These are phyloP conservation scores for Rhinichthys klamathensis DNA, from an alignment of 2,113 vertebrate genomes.

Conservation along the genomic window DNA sequence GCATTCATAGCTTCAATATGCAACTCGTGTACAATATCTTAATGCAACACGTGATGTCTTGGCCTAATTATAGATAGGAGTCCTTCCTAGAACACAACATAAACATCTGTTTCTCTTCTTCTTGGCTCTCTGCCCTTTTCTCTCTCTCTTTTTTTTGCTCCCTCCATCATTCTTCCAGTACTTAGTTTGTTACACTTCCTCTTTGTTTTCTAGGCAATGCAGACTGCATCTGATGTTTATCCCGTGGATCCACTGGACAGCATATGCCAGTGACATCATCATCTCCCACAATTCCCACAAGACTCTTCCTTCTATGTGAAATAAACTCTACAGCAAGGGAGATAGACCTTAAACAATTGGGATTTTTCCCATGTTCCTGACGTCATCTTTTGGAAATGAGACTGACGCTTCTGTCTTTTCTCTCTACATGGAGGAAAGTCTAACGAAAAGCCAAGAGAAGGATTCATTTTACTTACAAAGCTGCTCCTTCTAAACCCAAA, in stretches of 20 bases:
- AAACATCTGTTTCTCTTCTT: slow-evolving; percentile 32
- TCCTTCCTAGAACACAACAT: slow-evolving; percentile 1
- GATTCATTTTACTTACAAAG: not conserved
- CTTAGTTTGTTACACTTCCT: slow-evolving; percentile 2
- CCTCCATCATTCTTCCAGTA: not conserved
- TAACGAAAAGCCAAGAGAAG: not conserved
- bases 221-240: not conserved
- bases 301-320: not conserved
- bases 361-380: not conserved
- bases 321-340: slow-evolving; percentile 10
- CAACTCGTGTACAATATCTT: not conserved
- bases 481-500: not conserved
- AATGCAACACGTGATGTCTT: slow-evolving; percentile 6
- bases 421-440: not conserved
- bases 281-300: not conserved
- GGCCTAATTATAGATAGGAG: slow-evolving; percentile 14
- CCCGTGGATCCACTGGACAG: not conserved
- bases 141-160: not conserved
- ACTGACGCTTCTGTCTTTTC: not conserved
- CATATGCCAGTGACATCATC: not conserved
- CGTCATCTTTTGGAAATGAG: not conserved
- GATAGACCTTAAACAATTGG: not conserved
- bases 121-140: not conserved
- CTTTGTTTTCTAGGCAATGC: slow-evolving; percentile 38
- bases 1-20: not conserved